phyloP scores from a whole-genome alignment of 2,113 vertebrate genomes.

The Chlorocebus sabaeus region DNA sequence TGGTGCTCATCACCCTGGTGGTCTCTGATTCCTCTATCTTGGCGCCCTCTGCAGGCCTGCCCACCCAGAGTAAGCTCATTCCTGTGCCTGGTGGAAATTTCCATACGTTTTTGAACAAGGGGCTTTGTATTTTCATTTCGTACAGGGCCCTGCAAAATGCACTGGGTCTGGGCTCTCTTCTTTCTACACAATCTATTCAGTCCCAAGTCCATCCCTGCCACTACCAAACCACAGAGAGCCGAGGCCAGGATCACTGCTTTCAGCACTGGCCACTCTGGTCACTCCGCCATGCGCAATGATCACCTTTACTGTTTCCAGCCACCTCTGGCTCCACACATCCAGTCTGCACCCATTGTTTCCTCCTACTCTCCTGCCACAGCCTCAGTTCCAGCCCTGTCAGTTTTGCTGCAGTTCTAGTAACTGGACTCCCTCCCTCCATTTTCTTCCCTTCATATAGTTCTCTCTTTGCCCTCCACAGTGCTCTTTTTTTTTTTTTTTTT shows the following conservation, averaged over 20 bases:
- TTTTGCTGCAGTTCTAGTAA: not conserved
- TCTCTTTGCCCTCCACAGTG: not conserved
- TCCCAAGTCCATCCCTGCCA: not conserved
- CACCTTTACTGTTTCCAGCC: not conserved
- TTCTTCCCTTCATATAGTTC: not conserved
- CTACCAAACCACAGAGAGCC: too few relatives aligned
- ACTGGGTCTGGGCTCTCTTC: not conserved
- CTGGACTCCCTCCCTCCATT: not conserved
- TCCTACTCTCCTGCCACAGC: not conserved
- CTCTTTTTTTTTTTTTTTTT: too few relatives aligned
- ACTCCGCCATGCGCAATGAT: fast-evolving
- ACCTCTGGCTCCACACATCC: not conserved
- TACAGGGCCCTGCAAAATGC: too few relatives aligned
- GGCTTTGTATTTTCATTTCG: too few relatives aligned
- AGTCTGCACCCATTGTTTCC: not conserved
- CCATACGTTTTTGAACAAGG: too few relatives aligned
- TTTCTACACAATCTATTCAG: not conserved
- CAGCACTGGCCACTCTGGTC: not conserved
- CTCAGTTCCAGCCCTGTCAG: not conserved
- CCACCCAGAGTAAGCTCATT: not conserved
- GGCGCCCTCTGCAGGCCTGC: not conserved
- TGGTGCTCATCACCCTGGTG: too few relatives aligned
- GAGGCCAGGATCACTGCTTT: fast-evolving
- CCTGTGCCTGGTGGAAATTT: too few relatives aligned
- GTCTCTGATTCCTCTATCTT: not conserved